These are phyloP conservation scores for Daubentonia madagascariensis DNA, from an alignment of 2,113 vertebrate species.

Conservation along the genomic window DNA sequence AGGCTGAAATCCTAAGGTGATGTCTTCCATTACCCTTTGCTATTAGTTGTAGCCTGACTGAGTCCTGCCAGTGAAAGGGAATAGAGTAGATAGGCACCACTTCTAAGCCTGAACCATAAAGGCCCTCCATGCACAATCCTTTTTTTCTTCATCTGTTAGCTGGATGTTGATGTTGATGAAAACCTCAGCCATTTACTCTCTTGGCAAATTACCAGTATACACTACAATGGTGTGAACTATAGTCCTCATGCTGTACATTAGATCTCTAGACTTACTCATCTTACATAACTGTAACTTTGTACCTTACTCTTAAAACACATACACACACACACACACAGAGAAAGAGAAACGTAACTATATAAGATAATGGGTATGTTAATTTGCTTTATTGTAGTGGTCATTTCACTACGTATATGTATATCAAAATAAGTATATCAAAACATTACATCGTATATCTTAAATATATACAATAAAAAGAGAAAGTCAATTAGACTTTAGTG, in stretches of 20 bases:
- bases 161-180: background rate
- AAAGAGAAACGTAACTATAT: background rate
- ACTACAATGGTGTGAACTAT: background rate
- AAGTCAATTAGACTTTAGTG: background rate
- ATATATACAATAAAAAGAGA: background rate
- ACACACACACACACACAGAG: background rate
- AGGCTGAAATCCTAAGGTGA: background rate
- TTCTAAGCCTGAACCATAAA: background rate
- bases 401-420: background rate
- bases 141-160: background rate
- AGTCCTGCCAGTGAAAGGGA: background rate
- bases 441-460: background rate
- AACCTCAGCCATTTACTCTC: background rate
- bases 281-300: background rate
- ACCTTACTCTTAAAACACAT: background rate
- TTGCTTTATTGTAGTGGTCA: background rate
- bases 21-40: background rate
- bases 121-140: background rate
- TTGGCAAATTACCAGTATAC: background rate
- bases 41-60: background rate
- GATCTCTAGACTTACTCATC: background rate
- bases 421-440: background rate
- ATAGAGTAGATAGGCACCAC: background rate
- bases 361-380: background rate
- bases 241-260: background rate